Evolutionary conservation across 2,797 vertebrate species (phyloP), one percentile per base, ranked within the genome.

Genomic region (Leptodactylus fallax): DNA sequence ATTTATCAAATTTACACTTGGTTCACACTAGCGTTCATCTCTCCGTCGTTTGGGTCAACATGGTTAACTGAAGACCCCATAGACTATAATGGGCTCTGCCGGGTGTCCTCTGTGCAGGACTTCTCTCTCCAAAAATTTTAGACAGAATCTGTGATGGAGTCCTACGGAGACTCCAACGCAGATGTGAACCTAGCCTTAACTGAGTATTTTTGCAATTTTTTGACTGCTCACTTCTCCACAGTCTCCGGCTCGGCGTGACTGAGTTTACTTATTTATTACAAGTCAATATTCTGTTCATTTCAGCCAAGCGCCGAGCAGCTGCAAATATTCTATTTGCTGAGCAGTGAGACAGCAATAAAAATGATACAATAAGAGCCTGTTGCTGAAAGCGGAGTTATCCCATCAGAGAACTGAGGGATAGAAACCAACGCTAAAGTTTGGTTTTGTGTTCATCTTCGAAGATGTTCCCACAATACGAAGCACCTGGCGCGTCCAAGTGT

Each of bases 401-500:
- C 27, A 82, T 82, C 80, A 82, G 45, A 61, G 36, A 16, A 56
- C 47, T 27, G 13, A 76, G 72, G 8, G 21, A 76, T 49, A 85
- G 83, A 60, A n/a, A 23, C 60, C 58, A 19, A 53, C 9, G n/a
- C 60, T 19, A 77, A 63, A 25, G 8, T 25, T 49, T 47, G 49
- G 53, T 13, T 23, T 82, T 83, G 81, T 55, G 11, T 63, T 65
- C 21, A 4, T 60, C 82, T 61, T 74, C 21, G 6, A 25, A 72
- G 81, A 83, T 60, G 71, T 85, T 85, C 71, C 71, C 83, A 85
- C 71, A 63, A 65, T 77, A 19, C 58, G 6, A 8, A 61, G 16
- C 72, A 78, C 72, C 83, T 85, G 72, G 58, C 4, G 58, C 27
- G 13, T 49, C 79, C 79, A 51, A 81, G 36, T 65, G 67, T 77